Evolutionary conservation across 1,140 invertebrate species (phyloP), one percentile per base, ranked within the genome.

Genomic region (Drosophila sp.): DNA sequence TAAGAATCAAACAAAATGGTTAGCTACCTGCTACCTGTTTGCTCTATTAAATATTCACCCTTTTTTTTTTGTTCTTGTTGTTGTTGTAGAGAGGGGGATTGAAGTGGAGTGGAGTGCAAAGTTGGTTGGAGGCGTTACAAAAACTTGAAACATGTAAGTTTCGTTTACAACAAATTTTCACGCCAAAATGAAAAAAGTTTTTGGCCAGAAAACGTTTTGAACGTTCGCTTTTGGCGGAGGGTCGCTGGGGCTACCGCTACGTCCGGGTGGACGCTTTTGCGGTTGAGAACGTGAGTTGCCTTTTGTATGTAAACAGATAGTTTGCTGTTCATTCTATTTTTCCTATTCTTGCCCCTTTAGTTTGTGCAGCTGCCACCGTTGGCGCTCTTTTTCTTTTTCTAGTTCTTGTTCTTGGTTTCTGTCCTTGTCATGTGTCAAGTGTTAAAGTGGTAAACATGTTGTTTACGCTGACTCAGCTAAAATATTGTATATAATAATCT

Each of bases 21-120:
- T 66, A 65, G 65, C 66, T 66, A 57, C 40, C 54, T 44, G 32
- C 55, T 58, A 72, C 70, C 66, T 72, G 70, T 50, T 63, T 33
- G 70, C 56, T 77, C 83, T 89, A 87, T 87, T 87, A 87, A 87
- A 89, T 87, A 87, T 87, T 83, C 83, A 87, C 84, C 83, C 83
- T 74, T 86, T 87, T 79, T 74, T 57, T 44, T 70, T 11, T 44
- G 41, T 25, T 38, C 30, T 25, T 30, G 55, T 33, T 33, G 29
- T 30, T 27, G 6, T 10, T 29, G 27, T 41, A 41, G 8, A 25
- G 8, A 10, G 11, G 32, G 33, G 29, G 27, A 4, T 2, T 17
- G n/a, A 23, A 11, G 3, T 50, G 2, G 7, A 27, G 23, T 7
- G 35, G 4, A 11, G 35, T 38, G 35, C 8, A 7, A 38, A 17